phyloP scores from a whole-genome alignment of 1,140 invertebrate species.

The Gonioctena quinquepunctata region DNA sequence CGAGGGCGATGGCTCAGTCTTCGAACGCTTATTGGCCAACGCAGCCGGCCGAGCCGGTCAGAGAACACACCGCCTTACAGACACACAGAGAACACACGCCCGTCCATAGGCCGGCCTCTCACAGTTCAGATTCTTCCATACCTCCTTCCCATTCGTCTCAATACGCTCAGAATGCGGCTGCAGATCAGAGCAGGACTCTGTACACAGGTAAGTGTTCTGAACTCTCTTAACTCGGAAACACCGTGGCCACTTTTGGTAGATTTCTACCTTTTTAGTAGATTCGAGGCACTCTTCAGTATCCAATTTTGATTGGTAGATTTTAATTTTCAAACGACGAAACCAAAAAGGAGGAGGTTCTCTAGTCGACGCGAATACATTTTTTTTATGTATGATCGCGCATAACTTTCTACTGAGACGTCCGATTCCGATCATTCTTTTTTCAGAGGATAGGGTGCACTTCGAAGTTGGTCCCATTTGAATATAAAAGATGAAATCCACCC shows the following conservation, averaged over 20 bases:
- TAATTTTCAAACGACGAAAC: no score
- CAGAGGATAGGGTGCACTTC: no score
- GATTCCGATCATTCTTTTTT: no score
- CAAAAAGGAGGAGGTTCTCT: no score
- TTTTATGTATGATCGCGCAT: no score
- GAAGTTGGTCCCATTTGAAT: no score
- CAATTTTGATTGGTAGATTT: no score
- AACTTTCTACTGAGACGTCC: no score
- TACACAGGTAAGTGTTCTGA: slow-evolving; percentile 15
- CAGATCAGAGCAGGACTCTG: background rate
- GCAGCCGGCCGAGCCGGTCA: slow-evolving; percentile 3
- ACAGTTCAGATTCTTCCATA: slow-evolving; percentile 37
- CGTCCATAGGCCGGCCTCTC: slow-evolving; percentile 40
- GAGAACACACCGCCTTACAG: slow-evolving; percentile 38
- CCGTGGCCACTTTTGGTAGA: background rate
- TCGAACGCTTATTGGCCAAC: slow-evolving; percentile 22
- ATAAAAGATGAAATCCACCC: no score
- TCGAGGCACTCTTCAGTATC: no score
- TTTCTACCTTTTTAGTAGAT: no score
- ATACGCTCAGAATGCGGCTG: slow-evolving; percentile 18
- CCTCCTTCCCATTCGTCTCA: slow-evolving; percentile 42
- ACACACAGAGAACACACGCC: slow-evolving; percentile 36
- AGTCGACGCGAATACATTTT: no score
- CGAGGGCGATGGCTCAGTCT: slow-evolving; percentile 7
- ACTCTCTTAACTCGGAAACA: background rate